Evolutionary conservation across 2,113 vertebrate species (phyloP).

Genomic region (Rhinogobius similis): DNA sequence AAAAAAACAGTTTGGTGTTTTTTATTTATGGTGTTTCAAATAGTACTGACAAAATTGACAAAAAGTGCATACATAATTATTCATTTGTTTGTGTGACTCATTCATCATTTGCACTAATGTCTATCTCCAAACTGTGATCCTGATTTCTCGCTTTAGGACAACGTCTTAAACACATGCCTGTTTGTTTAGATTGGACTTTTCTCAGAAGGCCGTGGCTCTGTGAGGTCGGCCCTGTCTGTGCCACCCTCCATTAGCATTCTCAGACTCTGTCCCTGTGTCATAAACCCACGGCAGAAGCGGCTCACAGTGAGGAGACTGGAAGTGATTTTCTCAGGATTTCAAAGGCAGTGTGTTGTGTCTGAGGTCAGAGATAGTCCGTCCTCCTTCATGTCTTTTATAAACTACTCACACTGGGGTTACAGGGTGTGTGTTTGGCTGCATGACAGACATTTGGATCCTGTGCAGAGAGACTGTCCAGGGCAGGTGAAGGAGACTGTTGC

Average conservation of each 20-base stretch:
- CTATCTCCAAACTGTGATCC: background rate
- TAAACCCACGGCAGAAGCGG: slow-evolving; percentile 26
- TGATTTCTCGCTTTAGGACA: slow-evolving; percentile 58
- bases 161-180: slow-evolving; percentile 37
- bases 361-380: slow-evolving; percentile 44
- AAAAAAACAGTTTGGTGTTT: no score
- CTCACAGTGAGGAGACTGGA: slow-evolving; percentile 39
- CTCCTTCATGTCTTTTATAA: slow-evolving; percentile 30
- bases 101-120: background rate
- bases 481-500: background rate
- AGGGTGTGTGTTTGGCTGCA: background rate
- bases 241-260: slow-evolving; percentile 43
- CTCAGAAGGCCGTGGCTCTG: slow-evolving; percentile 31
- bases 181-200: slow-evolving; percentile 51
- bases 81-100: no score
- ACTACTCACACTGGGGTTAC: background rate
- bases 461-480: background rate
- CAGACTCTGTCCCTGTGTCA: slow-evolving; percentile 38
- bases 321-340: slow-evolving; percentile 53
- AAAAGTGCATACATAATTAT: no score
- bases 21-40: no score
- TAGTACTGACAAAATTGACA: no score
- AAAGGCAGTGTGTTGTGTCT: slow-evolving; percentile 52
- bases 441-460: background rate
- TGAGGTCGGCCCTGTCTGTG: slow-evolving; percentile 41